These are phyloP conservation scores for Tarsius wallacei DNA, from an alignment of 2,797 vertebrate species.

Conservation along the genomic window DNA sequence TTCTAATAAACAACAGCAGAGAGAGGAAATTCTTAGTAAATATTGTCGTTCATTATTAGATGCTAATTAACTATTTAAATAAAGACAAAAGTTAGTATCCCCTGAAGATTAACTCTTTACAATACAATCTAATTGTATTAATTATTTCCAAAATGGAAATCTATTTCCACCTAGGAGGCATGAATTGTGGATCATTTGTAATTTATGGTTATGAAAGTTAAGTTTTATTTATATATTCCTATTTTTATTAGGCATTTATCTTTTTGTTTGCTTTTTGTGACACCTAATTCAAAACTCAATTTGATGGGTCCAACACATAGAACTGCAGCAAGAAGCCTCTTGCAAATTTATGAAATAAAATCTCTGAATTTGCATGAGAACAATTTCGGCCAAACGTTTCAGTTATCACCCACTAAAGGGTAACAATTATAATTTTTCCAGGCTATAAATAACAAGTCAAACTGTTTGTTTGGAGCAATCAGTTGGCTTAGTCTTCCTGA, in stretches of 20 bases:
- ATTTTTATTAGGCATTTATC: not conserved
- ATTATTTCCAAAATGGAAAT: slow-evolving; percentile 30
- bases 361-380: slow-evolving; percentile 39
- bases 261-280: not conserved
- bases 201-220: not conserved
- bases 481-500: not conserved
- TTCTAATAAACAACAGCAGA: not conserved
- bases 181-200: not conserved
- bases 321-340: not conserved
- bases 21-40: not conserved
- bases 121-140: not conserved
- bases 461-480: not conserved
- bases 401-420: not conserved
- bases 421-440: not conserved
- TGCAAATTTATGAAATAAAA: slow-evolving; percentile 57
- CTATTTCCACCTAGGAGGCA: not conserved
- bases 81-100: not conserved
- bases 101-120: not conserved
- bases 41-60: not conserved
- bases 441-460: not conserved
- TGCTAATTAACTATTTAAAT: not conserved
- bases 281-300: slow-evolving; percentile 4
- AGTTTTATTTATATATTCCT: not conserved
- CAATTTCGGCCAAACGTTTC: not conserved
- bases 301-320: not conserved